Percentiles rank a stretch among this genome's conserved stretches.
phyloP scores from a whole-genome alignment of 2,888 invertebrate species.

The Morinoia aosen region DNA sequence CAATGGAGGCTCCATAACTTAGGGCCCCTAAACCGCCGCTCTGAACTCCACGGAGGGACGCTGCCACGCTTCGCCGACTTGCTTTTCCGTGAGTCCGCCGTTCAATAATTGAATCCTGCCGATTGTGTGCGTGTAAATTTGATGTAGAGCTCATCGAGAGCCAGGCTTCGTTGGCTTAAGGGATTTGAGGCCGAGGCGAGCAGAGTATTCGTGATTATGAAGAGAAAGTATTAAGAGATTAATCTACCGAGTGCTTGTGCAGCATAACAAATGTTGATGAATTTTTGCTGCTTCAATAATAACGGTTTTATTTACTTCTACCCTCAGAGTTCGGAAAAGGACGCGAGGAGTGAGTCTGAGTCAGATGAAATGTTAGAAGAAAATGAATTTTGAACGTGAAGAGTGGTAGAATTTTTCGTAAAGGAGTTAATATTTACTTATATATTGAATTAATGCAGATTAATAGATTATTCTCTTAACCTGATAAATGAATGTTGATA shows the following conservation, averaged over 20 bases:
- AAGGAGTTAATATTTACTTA: too few species aligned
- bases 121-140: conserved; percentile 23
- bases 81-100: neutral
- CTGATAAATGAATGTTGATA: too few species aligned
- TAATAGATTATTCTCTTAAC: too few species aligned
- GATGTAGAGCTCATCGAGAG: conserved; percentile 16
- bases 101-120: conserved; percentile 9
- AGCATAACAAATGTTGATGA: neutral
- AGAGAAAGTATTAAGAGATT: neutral
- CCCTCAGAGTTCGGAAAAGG: neutral
- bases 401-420: neutral
- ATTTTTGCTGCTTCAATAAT: neutral
- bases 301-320: neutral
- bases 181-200: neutral
- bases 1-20: neutral
- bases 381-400: neutral
- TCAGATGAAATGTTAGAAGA: neutral
- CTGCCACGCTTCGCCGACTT: neutral
- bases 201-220: neutral
- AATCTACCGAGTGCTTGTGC: neutral
- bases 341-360: neutral
- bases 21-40: neutral
- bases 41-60: neutral
- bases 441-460: too few species aligned
- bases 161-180: neutral